Evolutionary conservation across 2,113 vertebrate genomes (phyloP).

Genomic region (Todiramphus chloris): DNA sequence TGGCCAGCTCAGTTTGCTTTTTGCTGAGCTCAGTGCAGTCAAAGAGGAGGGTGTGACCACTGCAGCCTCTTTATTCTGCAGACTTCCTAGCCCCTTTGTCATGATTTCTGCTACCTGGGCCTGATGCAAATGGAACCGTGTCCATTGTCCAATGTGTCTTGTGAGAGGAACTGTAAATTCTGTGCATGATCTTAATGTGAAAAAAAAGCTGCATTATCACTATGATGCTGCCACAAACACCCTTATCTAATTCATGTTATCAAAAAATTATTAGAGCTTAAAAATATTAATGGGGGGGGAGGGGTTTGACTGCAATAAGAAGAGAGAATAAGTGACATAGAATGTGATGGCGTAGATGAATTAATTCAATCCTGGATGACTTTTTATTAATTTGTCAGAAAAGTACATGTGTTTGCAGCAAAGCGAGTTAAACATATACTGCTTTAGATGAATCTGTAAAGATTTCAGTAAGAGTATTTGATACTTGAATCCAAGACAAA

Average conservation of each 20-base stretch:
- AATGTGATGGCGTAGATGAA: background rate
- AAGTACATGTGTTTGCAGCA: background rate
- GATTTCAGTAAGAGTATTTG: background rate
- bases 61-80: background rate
- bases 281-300: background rate
- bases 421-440: background rate
- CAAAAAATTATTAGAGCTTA: background rate
- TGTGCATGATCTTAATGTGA: background rate
- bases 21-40: constrained; percentile 32
- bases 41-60: constrained; percentile 16
- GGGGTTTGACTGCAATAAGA: background rate
- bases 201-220: background rate
- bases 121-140: background rate
- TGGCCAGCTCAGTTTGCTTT: constrained; percentile 47
- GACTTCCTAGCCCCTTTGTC: background rate
- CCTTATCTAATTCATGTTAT: background rate
- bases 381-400: background rate
- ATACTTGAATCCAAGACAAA: background rate
- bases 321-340: background rate
- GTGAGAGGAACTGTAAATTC: background rate
- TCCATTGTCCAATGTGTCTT: background rate
- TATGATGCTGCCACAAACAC: background rate
- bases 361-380: background rate
- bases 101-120: background rate
- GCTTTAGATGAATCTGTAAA: background rate